Evolutionary conservation across 2,797 vertebrate species (phyloP), one percentile per base, ranked within the genome.

Genomic region (Falco naumanni): DNA sequence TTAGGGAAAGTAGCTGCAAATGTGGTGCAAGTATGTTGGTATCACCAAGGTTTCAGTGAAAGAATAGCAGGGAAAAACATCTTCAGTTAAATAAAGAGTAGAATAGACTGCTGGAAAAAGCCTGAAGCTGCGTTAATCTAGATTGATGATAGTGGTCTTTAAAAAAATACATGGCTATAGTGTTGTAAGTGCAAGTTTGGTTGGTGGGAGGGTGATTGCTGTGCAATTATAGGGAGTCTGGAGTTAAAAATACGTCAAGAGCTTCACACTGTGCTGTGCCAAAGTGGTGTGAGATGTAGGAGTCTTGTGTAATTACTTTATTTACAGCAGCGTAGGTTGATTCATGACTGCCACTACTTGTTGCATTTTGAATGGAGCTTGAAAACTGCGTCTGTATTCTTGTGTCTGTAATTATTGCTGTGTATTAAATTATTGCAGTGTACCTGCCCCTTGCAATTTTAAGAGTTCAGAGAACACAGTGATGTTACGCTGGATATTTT

Each of bases 381-480:
- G 74, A 21, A 45, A 59, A 48, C 37, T 9, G 0, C 29, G 37
- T n/a, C 11, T 1, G 0, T 39, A 2, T 78, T 76, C 34, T 24
- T 33, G 3, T 51, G 43, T 21, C 41, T 87, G n/a, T 63, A 29
- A 11, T 29, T 39, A 8, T 7, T n/a, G 74, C 33, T 56, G 37
- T 20, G n/a, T 41, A 11, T 43, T 37, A 34, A n/a, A 64, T 20
- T 76, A 39, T 41, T 41, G 41, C 41, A 0, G 0, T 53, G 12
- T 21, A 24, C 26, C 65, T 82, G 51, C 8, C 41, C 37, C 50
- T 45, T 20, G 45, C 19, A 29, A 39, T 9, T 18, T 3, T 5
- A 4, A 37, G 74, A 24, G 37, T 4, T 66, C 47, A 74, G 76
- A 72, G 68, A 72, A 25, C 13, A n/a, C 1, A 1, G 12, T 3